phyloP scores from a whole-genome alignment of 2,888 invertebrate species.

The Mallateleia sp. region DNA sequence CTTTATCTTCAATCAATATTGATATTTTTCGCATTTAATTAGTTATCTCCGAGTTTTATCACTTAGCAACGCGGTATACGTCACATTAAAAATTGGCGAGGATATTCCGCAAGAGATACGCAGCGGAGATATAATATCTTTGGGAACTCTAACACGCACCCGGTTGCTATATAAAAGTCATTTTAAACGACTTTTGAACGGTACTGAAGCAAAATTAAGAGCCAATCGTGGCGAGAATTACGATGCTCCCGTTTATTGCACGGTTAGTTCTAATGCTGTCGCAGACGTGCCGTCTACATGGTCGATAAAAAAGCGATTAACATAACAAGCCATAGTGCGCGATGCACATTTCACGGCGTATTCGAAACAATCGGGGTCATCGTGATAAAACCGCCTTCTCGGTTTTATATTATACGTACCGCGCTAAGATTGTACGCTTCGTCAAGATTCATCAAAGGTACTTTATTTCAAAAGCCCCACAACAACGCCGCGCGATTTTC shows the following conservation, averaged over 20 bases:
- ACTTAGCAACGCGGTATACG: conserved; percentile 3
- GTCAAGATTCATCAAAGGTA: conserved; percentile 67
- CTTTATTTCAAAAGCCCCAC: conserved; percentile 48
- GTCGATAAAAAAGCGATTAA: conserved; percentile 85
- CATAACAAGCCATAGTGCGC: conserved; percentile 83
- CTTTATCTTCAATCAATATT: conserved; percentile 39
- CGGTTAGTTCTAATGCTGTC: conserved; percentile 72
- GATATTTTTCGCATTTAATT: conserved; percentile 48
- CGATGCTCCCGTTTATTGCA: conserved; percentile 75
- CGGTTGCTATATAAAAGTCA: conserved; percentile 39
- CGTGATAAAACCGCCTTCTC: conserved; percentile 80
- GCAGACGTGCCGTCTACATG: conserved; percentile 70
- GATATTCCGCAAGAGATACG: conserved; percentile 28
- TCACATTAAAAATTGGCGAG: conserved; percentile 34
- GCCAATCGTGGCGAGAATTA: conserved; percentile 76
- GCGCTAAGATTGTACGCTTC: conserved; percentile 61
- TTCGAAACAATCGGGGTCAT: conserved; percentile 80
- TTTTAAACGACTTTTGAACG: conserved; percentile 53
- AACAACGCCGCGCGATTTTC: conserved; percentile 40
- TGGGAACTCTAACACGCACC: conserved; percentile 38
- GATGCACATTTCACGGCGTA: conserved; percentile 80
- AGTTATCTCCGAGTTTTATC: conserved; percentile 30
- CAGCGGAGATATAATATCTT: conserved; percentile 23
- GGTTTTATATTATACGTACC: conserved; percentile 54
- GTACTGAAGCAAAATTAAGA: conserved; percentile 63